A percentile compares a stretch with the other conserved stretches of the same genome.
Conservation (phyloP, 2,888 invertebrate genomes). For the Trachelus stipa region DNA sequence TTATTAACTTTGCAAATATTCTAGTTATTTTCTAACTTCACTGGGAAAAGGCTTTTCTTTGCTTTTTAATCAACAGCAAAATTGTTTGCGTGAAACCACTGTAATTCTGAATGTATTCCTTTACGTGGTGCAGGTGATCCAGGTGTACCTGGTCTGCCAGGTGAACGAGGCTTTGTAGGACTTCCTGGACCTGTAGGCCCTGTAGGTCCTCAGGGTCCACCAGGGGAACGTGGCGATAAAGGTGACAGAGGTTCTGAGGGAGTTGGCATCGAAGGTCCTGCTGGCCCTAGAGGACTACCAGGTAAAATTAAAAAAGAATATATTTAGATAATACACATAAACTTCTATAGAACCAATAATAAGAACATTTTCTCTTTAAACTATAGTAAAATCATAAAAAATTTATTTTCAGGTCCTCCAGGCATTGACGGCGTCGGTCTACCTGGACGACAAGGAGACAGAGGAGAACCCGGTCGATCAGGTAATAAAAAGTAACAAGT, state of each 20-base stretch:
- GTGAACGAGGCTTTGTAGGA: slow-evolving; percentile 76
- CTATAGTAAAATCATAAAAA: slow-evolving; percentile 5
- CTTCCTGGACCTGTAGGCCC: slow-evolving; percentile 73
- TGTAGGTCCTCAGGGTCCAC: slow-evolving; percentile 72
- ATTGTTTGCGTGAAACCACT: not conserved
- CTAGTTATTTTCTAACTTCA: not conserved
- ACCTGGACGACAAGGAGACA: slow-evolving; percentile 80
- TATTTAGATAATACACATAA: not conserved
- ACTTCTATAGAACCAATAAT: not conserved
- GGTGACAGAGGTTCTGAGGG: slow-evolving; percentile 81
- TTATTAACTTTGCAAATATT: not conserved
- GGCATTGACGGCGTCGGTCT: slow-evolving; percentile 76
- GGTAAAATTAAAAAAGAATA: slow-evolving; percentile 65
- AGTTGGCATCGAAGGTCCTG: slow-evolving; percentile 78
- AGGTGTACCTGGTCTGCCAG: slow-evolving; percentile 75
- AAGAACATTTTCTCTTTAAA: not conserved
- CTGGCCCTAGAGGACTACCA: slow-evolving; percentile 77
- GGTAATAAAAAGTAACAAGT: slow-evolving; percentile 66
- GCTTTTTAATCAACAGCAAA: not conserved
- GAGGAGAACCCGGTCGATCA: slow-evolving; percentile 80
- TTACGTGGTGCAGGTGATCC: slow-evolving; percentile 69
- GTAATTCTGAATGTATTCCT: not conserved
- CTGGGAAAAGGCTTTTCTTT: not conserved
- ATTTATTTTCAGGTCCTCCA: slow-evolving; percentile 69
- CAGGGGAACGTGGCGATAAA: slow-evolving; percentile 78